Conservation (phyloP, 2,113 vertebrate genomes). For the Tachuris rubrigastra region DNA sequence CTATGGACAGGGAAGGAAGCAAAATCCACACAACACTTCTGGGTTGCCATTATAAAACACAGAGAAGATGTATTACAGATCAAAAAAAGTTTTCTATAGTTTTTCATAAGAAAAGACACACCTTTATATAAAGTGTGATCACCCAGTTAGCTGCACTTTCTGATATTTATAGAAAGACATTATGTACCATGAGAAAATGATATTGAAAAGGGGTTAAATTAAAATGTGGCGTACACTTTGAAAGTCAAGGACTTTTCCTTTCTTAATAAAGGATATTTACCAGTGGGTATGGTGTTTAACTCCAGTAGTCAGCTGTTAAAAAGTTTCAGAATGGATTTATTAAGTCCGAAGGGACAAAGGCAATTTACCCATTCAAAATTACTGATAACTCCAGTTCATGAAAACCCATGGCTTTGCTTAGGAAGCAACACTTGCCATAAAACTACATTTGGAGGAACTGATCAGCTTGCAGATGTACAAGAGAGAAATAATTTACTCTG, state of each 20-base stretch:
- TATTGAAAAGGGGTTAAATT: not conserved
- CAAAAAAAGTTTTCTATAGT: not conserved
- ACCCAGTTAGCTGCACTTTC: not conserved
- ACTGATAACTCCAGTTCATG: not conserved
- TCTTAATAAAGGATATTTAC: not conserved
- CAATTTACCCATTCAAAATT: not conserved
- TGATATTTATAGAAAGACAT: not conserved
- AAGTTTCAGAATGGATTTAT: not conserved
- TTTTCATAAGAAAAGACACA: not conserved
- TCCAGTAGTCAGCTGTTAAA: not conserved
- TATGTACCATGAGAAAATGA: not conserved
- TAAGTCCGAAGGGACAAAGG: not conserved
- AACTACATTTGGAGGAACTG: not conserved
- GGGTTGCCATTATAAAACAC: not conserved
- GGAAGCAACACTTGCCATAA: not conserved
- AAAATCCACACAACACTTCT: not conserved
- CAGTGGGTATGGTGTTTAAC: not conserved
- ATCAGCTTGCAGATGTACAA: not conserved
- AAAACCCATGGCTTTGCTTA: not conserved
- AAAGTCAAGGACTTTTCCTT: not conserved
- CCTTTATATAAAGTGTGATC: not conserved
- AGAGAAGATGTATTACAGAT: not conserved
- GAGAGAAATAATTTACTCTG: not conserved
- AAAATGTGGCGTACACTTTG: not conserved
- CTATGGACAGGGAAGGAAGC: slow-evolving; percentile 38